phyloP scores from a whole-genome alignment of 1,140 invertebrate genomes.

The Magallana ariakensis region DNA sequence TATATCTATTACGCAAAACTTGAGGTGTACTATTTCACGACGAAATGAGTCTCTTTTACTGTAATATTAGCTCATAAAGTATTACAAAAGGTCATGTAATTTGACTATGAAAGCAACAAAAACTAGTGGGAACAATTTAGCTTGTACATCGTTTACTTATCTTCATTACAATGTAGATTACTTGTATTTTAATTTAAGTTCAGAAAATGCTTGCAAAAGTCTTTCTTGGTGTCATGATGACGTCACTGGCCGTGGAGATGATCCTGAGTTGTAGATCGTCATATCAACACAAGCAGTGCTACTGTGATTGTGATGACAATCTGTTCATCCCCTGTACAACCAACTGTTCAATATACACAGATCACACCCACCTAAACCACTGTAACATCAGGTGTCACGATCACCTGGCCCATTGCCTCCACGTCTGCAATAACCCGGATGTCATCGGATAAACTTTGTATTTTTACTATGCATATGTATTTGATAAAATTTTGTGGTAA shows the following conservation, averaged over 20 bases:
- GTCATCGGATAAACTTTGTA: neutral
- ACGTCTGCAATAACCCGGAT: constrained; percentile 1
- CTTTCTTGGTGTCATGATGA: constrained; percentile 21
- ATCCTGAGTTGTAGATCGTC: neutral
- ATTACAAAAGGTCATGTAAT: too few relatives aligned
- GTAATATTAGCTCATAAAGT: too few relatives aligned
- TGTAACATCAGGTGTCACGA: constrained; percentile 29
- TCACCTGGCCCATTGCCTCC: neutral
- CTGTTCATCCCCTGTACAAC: neutral
- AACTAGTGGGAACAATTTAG: too few relatives aligned
- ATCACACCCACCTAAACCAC: constrained; percentile 23
- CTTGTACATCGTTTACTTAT: too few relatives aligned
- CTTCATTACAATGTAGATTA: too few relatives aligned
- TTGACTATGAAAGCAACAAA: too few relatives aligned
- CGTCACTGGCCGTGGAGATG: constrained; percentile 14
- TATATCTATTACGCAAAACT: too few relatives aligned
- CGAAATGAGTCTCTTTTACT: too few relatives aligned
- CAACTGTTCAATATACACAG: neutral
- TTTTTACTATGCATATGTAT: too few relatives aligned
- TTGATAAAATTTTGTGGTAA: too few relatives aligned
- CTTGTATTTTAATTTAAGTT: too few relatives aligned
- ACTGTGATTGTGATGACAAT: constrained; percentile 31
- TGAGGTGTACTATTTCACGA: too few relatives aligned
- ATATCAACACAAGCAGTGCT: constrained; percentile 18
- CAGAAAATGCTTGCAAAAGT: neutral